Percentiles rank a stretch among this genome's conserved stretches.
Evolutionary conservation across 2,113 vertebrate species (phyloP).

Genomic region (Tychaedon coryphoeus): DNA sequence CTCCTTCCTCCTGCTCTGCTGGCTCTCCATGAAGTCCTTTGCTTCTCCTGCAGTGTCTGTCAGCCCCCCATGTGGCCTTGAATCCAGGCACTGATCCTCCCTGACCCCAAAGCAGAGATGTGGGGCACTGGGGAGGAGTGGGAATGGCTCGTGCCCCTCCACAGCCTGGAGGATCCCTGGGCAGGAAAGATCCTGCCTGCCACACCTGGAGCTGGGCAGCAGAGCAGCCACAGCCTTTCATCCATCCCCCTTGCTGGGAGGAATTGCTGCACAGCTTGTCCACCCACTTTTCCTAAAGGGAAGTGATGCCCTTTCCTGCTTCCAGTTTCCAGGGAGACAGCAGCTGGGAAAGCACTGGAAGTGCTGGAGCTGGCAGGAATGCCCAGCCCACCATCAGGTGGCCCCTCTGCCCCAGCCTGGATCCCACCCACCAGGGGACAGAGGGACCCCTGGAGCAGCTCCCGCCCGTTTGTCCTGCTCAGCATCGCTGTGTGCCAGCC

Average conservation of each 20-base stretch:
- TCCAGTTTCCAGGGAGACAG: constrained; percentile 48
- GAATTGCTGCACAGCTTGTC: background rate
- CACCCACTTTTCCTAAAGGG: background rate
- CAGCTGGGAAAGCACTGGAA: background rate
- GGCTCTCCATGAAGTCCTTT: background rate
- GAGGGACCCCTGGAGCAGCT: background rate
- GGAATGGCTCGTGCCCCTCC: accelerated
- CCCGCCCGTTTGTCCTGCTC: background rate
- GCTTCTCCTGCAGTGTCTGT: background rate
- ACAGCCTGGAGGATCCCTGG: background rate
- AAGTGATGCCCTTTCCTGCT: background rate
- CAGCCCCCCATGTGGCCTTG: accelerated
- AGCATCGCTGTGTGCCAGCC: background rate
- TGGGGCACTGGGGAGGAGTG: background rate
- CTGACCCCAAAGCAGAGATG: background rate
- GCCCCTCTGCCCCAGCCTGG: background rate
- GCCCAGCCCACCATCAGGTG: background rate
- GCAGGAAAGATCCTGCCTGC: background rate
- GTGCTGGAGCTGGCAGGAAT: background rate
- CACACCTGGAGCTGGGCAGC: background rate
- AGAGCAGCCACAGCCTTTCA: background rate
- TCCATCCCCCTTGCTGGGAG: background rate
- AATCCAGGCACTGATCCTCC: background rate
- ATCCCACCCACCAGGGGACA: background rate
- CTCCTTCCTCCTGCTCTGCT: background rate